Conservation (phyloP, 2,113 vertebrate species). For the Ovis aries region ARS-UI_Ramb_v3.0 NC_056073.1:49774001-49774500, state of each 20-base stretch:
- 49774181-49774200: constrained; percentile 41
- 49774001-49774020: no score
- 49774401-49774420: background rate
- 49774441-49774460: background rate
- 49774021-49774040: no score
- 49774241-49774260: constrained; percentile 87
- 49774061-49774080: no score
- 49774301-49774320: constrained; percentile 76
- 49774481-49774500: constrained; percentile 2
- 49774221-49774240: constrained; percentile 85
- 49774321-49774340: constrained; percentile 86
- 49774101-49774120: background rate
- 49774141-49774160: fast-evolving
- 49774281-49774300: constrained; percentile 83
- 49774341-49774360: constrained; percentile 79
- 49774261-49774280: constrained; percentile 91
- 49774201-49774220: constrained; percentile 89
- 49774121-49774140: fast-evolving
- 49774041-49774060: no score
- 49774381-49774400: background rate
- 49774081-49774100: background rate
- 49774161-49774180: fast-evolving
- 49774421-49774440: fast-evolving
- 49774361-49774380: constrained; percentile 80
- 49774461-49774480: fast-evolving